Evolutionary conservation across 1,140 invertebrate genomes (phyloP).

Genomic region (Apolygus lucorum): DNA sequence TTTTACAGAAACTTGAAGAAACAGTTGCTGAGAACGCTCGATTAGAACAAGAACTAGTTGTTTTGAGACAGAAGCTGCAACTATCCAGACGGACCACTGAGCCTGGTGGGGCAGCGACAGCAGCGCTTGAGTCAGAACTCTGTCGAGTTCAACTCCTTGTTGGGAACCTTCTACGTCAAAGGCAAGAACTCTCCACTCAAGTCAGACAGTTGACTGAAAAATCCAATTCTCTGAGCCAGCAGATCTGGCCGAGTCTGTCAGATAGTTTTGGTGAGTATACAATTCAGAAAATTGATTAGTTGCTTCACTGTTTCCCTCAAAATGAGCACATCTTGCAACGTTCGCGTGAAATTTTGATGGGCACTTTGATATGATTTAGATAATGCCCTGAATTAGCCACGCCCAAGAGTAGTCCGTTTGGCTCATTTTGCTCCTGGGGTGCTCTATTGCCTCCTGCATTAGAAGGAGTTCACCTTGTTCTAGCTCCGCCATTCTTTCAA

Average conservation of each 20-base stretch:
- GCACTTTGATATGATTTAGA: no score
- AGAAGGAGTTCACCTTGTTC: no score
- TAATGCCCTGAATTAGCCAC: no score
- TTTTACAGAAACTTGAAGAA: slow-evolving; percentile 76
- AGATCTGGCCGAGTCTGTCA: slow-evolving; percentile 44
- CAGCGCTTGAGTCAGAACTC: slow-evolving; percentile 68
- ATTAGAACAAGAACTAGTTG: slow-evolving; percentile 75
- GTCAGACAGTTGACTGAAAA: slow-evolving; percentile 71
- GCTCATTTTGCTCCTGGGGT: no score
- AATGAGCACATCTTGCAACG: no score
- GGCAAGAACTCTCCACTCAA: slow-evolving; percentile 66
- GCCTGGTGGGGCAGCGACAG: slow-evolving; percentile 43
- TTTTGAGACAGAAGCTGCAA: slow-evolving; percentile 62
- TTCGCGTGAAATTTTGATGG: no score
- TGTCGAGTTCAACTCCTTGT: slow-evolving; percentile 72
- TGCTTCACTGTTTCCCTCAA: no score
- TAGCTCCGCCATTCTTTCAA: no score
- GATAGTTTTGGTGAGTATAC: slow-evolving; percentile 37
- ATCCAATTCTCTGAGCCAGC: slow-evolving; percentile 49
- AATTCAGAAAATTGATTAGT: no score
- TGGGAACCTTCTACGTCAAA: slow-evolving; percentile 69
- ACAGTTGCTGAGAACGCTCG: slow-evolving; percentile 80
- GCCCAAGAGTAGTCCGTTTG: no score
- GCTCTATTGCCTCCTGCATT: no score
- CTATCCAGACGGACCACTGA: slow-evolving; percentile 26